Conservation (phyloP, 2,888 invertebrate genomes). For the Sialis fuliginosa region DNA sequence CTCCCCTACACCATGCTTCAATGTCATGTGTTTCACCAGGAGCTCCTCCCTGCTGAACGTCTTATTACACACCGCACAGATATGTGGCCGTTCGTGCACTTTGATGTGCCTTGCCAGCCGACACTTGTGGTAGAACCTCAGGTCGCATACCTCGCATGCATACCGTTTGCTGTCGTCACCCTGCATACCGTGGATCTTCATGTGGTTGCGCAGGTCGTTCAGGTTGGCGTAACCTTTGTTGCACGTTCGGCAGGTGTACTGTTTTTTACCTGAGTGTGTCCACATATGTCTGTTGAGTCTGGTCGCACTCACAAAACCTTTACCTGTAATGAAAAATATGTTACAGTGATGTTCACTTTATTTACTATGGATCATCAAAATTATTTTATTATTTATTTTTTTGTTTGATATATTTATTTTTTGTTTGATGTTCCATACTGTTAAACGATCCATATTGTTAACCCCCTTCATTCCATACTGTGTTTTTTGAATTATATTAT, state of each 20-base stretch:
- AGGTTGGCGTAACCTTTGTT: constrained; percentile 20
- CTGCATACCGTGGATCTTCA: constrained; percentile 13
- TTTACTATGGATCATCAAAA: not conserved
- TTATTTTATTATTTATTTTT: not conserved
- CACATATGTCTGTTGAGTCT: constrained; percentile 23
- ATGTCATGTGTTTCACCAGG: constrained; percentile 16
- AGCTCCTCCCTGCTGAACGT: constrained; percentile 14
- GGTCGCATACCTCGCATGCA: constrained; percentile 17
- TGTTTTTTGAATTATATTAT: not conserved
- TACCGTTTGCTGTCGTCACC: constrained; percentile 17
- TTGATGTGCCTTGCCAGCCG: constrained; percentile 29
- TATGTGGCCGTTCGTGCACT: constrained; percentile 21
- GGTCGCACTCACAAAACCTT: constrained; percentile 21
- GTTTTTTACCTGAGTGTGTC: constrained; percentile 21
- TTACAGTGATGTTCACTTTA: not conserved
- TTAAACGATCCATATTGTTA: too few species aligned
- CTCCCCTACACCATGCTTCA: constrained; percentile 12
- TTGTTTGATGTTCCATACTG: too few species aligned
- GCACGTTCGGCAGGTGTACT: constrained; percentile 18
- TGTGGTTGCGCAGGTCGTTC: constrained; percentile 20
- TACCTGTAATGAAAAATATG: constrained; percentile 6
- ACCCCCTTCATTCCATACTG: not conserved
- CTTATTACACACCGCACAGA: constrained; percentile 17
- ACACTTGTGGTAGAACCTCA: constrained; percentile 22
- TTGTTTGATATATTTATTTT: too few species aligned